Percentiles rank a stretch among this genome's conserved stretches.
Evolutionary conservation across 2,113 vertebrate genomes (phyloP).

Genomic region (Cinclus cinclus): DNA sequence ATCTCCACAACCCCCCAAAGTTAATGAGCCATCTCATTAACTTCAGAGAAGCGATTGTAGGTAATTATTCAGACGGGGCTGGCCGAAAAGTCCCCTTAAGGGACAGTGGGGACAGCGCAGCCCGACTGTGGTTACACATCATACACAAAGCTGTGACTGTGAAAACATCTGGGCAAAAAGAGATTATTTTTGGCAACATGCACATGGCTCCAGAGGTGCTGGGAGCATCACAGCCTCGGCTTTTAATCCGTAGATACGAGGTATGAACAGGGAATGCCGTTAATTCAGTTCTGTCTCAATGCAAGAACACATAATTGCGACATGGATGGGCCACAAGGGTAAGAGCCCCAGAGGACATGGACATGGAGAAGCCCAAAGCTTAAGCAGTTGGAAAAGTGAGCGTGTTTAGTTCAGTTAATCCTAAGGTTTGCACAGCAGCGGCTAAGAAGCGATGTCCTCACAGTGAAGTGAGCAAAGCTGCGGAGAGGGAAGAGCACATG

Average conservation of each 20-base stretch:
- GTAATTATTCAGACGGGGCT: background rate
- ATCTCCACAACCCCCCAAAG: background rate
- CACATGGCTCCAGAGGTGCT: background rate
- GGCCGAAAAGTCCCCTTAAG: background rate
- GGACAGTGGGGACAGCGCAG: rapidly evolving
- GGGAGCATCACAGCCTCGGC: background rate
- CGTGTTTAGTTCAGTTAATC: background rate
- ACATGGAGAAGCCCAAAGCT: background rate
- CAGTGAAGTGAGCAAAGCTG: background rate
- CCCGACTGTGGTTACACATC: rapidly evolving
- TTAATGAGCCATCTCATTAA: background rate
- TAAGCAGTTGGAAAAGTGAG: background rate
- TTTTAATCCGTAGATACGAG: rapidly evolving
- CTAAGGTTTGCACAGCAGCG: background rate
- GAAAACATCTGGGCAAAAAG: background rate
- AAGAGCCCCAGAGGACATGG: rapidly evolving
- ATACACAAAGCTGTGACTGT: rapidly evolving
- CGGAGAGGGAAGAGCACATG: background rate
- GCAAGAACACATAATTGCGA: rapidly evolving
- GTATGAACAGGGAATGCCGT: rapidly evolving
- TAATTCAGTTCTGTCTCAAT: background rate
- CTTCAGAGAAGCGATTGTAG: background rate
- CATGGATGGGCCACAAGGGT: rapidly evolving
- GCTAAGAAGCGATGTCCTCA: background rate
- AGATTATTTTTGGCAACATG: background rate